These are phyloP conservation scores for Cochlearius cochlearius DNA, from an alignment of 2,113 vertebrate species.

Conservation along the genomic window DNA sequence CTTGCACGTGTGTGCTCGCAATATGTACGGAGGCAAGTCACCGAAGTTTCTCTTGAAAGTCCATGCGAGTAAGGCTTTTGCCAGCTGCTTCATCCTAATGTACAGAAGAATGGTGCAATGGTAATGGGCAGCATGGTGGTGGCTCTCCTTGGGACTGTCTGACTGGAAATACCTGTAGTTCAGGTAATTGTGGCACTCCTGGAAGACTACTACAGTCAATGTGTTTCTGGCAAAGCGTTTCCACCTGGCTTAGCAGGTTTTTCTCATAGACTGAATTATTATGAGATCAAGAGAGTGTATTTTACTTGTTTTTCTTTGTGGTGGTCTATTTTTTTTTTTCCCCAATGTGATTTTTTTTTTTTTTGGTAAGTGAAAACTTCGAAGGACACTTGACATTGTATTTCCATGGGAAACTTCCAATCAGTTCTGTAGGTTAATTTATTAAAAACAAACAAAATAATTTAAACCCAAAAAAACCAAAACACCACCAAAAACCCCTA, in stretches of 20 bases:
- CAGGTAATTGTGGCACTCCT: background rate
- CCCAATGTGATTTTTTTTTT: background rate
- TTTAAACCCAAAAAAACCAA: background rate
- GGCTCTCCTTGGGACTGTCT: background rate
- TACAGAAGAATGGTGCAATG: background rate
- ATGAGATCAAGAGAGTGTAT: rapidly evolving
- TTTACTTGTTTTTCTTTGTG: background rate
- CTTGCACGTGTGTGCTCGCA: rapidly evolving
- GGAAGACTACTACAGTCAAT: background rate
- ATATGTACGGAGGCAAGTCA: background rate
- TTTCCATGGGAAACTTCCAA: background rate
- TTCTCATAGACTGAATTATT: background rate
- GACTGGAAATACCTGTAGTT: background rate
- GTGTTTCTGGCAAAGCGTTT: background rate
- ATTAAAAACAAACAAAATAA: background rate
- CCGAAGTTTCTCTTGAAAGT: background rate
- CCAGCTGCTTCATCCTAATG: background rate
- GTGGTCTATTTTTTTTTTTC: rapidly evolving
- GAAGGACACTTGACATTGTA: background rate
- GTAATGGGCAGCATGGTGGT: background rate
- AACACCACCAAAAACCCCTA: background rate
- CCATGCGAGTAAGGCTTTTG: background rate
- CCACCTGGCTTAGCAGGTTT: background rate
- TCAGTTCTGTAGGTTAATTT: background rate
- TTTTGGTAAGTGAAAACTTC: background rate